Conservation (phyloP, 2,888 invertebrate genomes). For the Ommatoiulus sabulosus region DNA sequence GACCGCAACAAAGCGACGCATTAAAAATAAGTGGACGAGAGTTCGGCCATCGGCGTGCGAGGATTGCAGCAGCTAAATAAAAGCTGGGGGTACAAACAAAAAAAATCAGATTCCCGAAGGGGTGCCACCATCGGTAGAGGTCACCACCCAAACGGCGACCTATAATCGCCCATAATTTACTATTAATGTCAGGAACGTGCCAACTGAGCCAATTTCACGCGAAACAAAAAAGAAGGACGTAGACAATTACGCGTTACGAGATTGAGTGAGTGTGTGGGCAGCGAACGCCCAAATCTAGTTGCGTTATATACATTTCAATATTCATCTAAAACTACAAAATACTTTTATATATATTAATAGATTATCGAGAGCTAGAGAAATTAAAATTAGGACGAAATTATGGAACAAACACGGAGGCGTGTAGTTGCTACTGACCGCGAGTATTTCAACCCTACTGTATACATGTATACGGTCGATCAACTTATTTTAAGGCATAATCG, state of each 20-base stretch:
- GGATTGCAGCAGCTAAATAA: not conserved
- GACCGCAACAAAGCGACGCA: not conserved
- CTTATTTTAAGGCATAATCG: too few relatives aligned
- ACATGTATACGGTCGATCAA: too few relatives aligned
- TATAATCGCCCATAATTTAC: not conserved
- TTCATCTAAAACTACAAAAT: not conserved
- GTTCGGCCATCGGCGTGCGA: not conserved
- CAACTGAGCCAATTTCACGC: not conserved
- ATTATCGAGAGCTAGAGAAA: not conserved
- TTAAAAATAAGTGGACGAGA: not conserved
- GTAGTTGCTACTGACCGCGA: too few relatives aligned
- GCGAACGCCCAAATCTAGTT: not conserved
- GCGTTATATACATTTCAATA: not conserved
- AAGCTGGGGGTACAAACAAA: not conserved
- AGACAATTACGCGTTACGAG: too few relatives aligned
- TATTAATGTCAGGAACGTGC: conserved; percentile 14
- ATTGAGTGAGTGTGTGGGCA: not conserved
- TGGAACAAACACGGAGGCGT: not conserved
- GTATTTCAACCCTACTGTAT: too few relatives aligned
- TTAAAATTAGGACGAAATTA: not conserved
- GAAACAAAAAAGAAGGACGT: not conserved
- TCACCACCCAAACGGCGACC: not conserved
- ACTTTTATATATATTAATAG: not conserved
- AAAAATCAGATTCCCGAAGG: not conserved
- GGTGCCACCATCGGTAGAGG: not conserved